Evolutionary conservation across 2,888 invertebrate species (phyloP), one percentile per base, ranked within the genome.

Genomic region (Oxystoma pomonae): DNA sequence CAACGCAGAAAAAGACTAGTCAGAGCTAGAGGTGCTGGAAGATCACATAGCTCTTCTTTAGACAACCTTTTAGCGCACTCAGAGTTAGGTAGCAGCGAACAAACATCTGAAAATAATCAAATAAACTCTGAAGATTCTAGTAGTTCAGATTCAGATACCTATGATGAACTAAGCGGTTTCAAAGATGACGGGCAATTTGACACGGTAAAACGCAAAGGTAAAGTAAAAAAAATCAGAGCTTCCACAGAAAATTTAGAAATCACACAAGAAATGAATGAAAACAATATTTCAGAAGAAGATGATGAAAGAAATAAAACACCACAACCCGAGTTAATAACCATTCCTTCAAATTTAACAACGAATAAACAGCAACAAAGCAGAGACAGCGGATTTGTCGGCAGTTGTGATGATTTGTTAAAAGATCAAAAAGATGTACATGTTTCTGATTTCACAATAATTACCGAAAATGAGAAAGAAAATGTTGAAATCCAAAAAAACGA

Each of bases 301-400:
- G 87, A 87, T 66, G 88, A 89, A 59, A 86, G 89, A 19, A 83
- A 86, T 65, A 85, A 85, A 72, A 88, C 90, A 3, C 89, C 90
- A 1, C 87, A 89, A 71, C 87, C 88, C 0, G 90, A 90, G 75
- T 68, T 75, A 20, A 80, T 83, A 72, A 82, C 83, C 57, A 79
- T 83, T 63, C 83, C 85, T 70, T 84, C 85, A 68, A 76, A 76
- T 67, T 84, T 84, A 75, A 79, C 85, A 57, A 85, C 85, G 21
- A 86, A 87, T 63, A 87, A 89, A 72, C 92, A 91, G 76, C 90
- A 91, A 76, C 91, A 92, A 66, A 92, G 91, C 75, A 84, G 94
- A 65, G 94, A 94, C 77, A 93, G 93, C 72, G 94, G 94, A 1
- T 94, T 94, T 72, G 89, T 94, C 57, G 94, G 94, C 3, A 93